Percentiles rank a stretch among this genome's conserved stretches.
Evolutionary conservation across 2,888 invertebrate species (phyloP).

Genomic region (Pyrrhia umbra): DNA sequence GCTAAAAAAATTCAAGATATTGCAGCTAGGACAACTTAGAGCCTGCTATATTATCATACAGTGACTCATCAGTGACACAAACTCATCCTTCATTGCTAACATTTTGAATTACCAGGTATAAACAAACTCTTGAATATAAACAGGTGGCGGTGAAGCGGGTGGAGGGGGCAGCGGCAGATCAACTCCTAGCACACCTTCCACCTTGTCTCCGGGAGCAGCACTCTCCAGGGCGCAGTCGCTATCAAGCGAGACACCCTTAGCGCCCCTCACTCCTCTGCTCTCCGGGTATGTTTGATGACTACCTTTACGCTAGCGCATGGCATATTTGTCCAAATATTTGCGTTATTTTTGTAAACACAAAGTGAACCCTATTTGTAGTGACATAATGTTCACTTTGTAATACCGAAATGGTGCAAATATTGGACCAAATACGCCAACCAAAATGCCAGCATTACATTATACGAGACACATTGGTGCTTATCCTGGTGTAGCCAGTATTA

Average conservation of each 20-base stretch:
- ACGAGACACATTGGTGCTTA: too few species aligned
- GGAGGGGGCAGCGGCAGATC: slow-evolving; percentile 86
- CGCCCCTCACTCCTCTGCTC: slow-evolving; percentile 83
- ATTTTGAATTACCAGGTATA: too few species aligned
- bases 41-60: too few species aligned
- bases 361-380: not conserved
- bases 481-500: not conserved
- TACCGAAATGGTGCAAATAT: not conserved
- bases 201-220: slow-evolving; percentile 90
- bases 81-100: too few species aligned
- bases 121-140: not conserved
- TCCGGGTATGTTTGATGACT: slow-evolving; percentile 77
- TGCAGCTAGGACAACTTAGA: too few species aligned
- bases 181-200: slow-evolving; percentile 91
- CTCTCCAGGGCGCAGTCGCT: slow-evolving; percentile 85
- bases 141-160: slow-evolving; percentile 81
- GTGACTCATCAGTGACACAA: too few species aligned
- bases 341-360: not conserved
- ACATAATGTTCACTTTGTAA: not conserved
- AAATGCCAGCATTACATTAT: not conserved
- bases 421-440: not conserved
- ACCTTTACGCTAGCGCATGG: not conserved
- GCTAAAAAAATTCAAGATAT: too few species aligned
- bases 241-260: slow-evolving; percentile 87
- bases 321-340: not conserved